phyloP scores from a whole-genome alignment of 2,113 vertebrate genomes.

The Beaufortia kweichowensis region DNA sequence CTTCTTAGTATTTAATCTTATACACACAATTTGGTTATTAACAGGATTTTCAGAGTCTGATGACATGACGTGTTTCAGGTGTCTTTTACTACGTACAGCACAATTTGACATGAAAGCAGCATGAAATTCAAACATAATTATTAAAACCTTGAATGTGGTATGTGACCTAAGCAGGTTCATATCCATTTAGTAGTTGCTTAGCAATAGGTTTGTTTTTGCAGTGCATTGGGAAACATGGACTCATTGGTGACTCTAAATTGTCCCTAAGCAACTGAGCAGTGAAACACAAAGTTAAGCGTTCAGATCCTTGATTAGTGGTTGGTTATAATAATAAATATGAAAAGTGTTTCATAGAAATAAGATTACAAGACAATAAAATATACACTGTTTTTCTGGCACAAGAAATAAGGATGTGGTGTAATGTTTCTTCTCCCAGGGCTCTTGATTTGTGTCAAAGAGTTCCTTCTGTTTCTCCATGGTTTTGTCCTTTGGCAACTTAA shows the following conservation, averaged over 20 bases:
- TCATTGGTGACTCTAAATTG: too few species aligned
- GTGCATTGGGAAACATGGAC: neutral
- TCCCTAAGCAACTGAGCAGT: constrained; percentile 12
- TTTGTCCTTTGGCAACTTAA: neutral
- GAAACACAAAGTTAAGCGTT: neutral
- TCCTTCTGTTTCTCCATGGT: neutral
- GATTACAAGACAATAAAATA: neutral
- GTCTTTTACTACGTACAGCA: neutral
- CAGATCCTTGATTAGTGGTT: neutral
- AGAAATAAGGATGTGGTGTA: neutral
- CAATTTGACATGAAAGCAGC: neutral
- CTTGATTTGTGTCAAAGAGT: neutral
- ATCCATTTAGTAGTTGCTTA: constrained; percentile 6
- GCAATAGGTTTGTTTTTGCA: neutral
- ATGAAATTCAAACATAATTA: neutral
- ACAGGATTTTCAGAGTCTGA: too few species aligned
- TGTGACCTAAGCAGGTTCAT: neutral
- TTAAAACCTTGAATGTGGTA: neutral
- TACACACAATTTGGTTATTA: too few species aligned
- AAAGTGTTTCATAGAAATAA: neutral
- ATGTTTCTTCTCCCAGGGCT: neutral
- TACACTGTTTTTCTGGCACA: neutral
- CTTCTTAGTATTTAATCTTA: too few species aligned
- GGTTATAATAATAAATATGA: neutral
- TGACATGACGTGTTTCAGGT: too few species aligned